Evolutionary conservation across 92 coral and sea anemone genomes (phyloP), one percentile per base, ranked within the genome.

Genomic region (Porites evermanni): DNA sequence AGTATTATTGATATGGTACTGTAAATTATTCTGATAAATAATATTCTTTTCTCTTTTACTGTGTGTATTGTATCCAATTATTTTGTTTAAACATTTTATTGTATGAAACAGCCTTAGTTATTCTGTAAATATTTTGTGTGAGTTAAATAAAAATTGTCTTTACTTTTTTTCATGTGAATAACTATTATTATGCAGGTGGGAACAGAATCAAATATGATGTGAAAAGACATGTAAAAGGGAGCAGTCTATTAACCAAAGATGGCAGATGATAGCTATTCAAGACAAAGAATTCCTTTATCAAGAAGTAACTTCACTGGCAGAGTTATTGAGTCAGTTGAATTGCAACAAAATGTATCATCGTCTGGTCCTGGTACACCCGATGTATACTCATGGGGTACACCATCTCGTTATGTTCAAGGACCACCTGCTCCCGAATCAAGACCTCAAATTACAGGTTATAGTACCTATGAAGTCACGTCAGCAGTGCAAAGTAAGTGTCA

Each of bases 401-500:
- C 61, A 8, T 4, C 61, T 11, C 29, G 1, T 12, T 8, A 32
- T 53, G 12, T 12, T n/a, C 78, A 81, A 7, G 75, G 69, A 1
- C 20, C 12, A n/a, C 14, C 65, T 44, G 5, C 50, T 58, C 59
- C 60, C 11, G 56, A 32, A 6, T 52, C 70, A 70, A 56, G 86
- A 70, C 24, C 86, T 54, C 38, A 58, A 32, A 53, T 7, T 52
- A 12, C 20, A 24, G 11, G 64, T 16, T 67, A 50, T 59, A 8
- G 50, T 23, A 81, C 75, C 47, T 63, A 67, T 11, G 78, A 20
- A 19, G 67, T 58, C 2, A 67, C 20, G 13, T 32, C 59, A 17
- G 70, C 77, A 6, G 2, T 70, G 66, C 70, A 70, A 29, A 81
- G 86, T 81, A 56, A 81, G 86, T 54, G n/a, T 9, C 7, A 16